Base-by-base conservation (phyloP, 2,888 invertebrate species). In the Amblyjoppa proteus region DNA sequence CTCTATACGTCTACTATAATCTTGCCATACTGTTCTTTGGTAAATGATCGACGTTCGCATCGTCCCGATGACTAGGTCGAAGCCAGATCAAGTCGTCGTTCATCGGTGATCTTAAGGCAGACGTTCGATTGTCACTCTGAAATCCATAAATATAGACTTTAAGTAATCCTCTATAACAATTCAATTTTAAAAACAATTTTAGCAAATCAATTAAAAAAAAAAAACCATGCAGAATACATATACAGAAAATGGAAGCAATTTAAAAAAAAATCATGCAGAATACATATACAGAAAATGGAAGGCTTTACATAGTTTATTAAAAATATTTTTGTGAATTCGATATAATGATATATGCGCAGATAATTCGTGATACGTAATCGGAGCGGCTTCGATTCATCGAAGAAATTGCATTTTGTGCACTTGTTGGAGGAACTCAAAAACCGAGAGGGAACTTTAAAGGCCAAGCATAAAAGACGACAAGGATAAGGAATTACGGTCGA, bases 1-100 rank as follows among this genome's bases (percentile, higher is more conserved):
- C 20, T 7, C 20, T 7, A 20, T 56, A 58, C 13, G 28, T 28
- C n/a, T 25, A 58, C 13, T 58, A 58, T 31, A 64, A 34, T 34
- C 20, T 34, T 7, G 16, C 34, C 90, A 87, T 80, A 92, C 92
- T 90, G 81, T 89, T 92, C 87, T 90, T 90, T 88, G 91, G 89
- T 88, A 88, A 88, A 58, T 87, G 88, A 69, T 86, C 82, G 70
- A 79, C 79, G 70, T 85, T 68, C 68, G 84, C 83, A 58, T 81
- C 77, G 64, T 85, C 64, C 64, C 83, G 88, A 38, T 83, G 77
- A 80, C 49, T 69, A 74, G 77, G 80, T 79, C 78, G 85, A 41
- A 81, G 38, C 84, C 86, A 87, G 68, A 77, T 84, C 45, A 81
- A 61, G 6, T 84, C 83, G 79, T 84, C 77, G 11, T 58, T 58